Conservation (phyloP, 53 echinoderm and acorn worm species). For the Holothuria scabra region DNA sequence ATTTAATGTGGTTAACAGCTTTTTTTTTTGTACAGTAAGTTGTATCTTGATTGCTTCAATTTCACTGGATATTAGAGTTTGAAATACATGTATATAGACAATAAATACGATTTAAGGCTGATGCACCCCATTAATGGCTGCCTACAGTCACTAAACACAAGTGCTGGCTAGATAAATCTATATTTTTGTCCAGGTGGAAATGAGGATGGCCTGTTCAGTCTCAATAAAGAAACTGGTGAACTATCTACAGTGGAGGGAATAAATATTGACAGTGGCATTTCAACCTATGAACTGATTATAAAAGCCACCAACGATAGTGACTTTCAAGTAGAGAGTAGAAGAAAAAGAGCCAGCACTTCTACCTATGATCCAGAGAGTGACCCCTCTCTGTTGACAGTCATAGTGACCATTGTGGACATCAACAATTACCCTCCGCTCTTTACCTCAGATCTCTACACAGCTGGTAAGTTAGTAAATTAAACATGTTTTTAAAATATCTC, state of each 20-base stretch:
- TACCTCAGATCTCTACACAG: constrained; percentile 48
- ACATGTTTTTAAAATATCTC: too few species aligned
- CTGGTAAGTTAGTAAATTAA: constrained; percentile 57
- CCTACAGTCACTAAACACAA: too few species aligned
- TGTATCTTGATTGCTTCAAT: too few species aligned
- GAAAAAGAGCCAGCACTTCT: not conserved
- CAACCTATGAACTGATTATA: constrained; percentile 48
- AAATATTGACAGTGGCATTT: constrained; percentile 42
- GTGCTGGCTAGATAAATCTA: too few species aligned
- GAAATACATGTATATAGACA: too few species aligned
- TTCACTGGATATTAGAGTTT: too few species aligned
- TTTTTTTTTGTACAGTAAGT: too few species aligned
- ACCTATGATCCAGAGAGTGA: not conserved
- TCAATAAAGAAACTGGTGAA: constrained; percentile 54
- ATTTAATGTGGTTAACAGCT: too few species aligned
- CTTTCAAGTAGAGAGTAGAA: constrained; percentile 25
- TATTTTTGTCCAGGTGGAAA: constrained; percentile 65
- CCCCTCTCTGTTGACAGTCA: constrained; percentile 42
- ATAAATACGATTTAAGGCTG: too few species aligned
- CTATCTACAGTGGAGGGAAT: constrained; percentile 46
- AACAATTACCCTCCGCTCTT: constrained; percentile 75
- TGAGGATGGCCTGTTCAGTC: constrained; percentile 54
- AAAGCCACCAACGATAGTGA: constrained; percentile 64
- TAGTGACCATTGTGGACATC: constrained; percentile 44
- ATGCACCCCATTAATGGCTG: too few species aligned